A percentile compares a stretch with the other conserved stretches of the same genome.
Evolutionary conservation across 2,888 invertebrate genomes (phyloP).

Genomic region (Eilema caniola): DNA sequence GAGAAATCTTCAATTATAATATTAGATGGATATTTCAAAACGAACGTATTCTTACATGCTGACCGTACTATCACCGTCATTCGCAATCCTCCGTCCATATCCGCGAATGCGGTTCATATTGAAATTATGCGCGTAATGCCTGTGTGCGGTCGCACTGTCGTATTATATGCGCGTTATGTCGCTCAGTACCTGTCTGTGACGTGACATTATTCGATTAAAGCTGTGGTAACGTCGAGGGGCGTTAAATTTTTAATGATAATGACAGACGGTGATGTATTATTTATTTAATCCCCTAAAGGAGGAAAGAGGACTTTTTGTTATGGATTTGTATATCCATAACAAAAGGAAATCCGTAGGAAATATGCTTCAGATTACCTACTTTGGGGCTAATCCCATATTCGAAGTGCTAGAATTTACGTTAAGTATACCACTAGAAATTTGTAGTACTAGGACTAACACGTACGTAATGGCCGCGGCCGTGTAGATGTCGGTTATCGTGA

Average conservation of each 20-base stretch:
- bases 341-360: too few species aligned
- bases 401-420: too few species aligned
- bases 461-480: too few species aligned
- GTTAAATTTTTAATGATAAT: background rate
- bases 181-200: slow-evolving; percentile 13
- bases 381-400: too few species aligned
- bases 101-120: slow-evolving; percentile 41
- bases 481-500: too few species aligned
- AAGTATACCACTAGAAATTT: too few species aligned
- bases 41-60: slow-evolving; percentile 5
- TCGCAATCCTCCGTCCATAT: slow-evolving; percentile 23
- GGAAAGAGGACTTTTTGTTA: background rate
- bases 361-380: too few species aligned
- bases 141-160: slow-evolving; percentile 30
- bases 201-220: background rate
- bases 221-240: background rate
- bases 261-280: background rate
- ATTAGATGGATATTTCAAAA: background rate
- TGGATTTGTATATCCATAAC: too few species aligned
- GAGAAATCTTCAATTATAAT: too few species aligned
- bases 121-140: slow-evolving; percentile 47
- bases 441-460: too few species aligned
- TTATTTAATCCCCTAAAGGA: background rate
- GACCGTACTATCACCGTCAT: slow-evolving; percentile 16
- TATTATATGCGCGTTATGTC: slow-evolving; percentile 28